A percentile compares a stretch with the other conserved stretches of the same genome.
Evolutionary conservation across 2,797 vertebrate genomes (phyloP).

Genomic region (Hirundo rustica): DNA sequence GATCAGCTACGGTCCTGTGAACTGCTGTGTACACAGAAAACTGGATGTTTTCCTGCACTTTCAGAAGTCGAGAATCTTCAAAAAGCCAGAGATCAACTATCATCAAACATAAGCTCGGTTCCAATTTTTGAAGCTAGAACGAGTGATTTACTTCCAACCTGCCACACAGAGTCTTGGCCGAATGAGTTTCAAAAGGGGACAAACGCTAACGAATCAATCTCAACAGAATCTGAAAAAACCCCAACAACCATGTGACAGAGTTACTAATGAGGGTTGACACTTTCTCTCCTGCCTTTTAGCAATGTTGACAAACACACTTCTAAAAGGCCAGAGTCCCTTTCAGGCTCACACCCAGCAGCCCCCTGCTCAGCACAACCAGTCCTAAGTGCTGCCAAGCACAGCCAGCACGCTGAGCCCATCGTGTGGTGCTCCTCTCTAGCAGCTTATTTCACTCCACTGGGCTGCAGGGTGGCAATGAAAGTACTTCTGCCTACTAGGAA

Average conservation of each 20-base stretch:
- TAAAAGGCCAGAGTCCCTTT: background rate
- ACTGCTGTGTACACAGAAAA: background rate
- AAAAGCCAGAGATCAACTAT: background rate
- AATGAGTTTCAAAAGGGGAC: background rate
- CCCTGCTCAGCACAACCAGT: background rate
- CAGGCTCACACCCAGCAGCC: background rate
- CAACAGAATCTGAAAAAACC: background rate
- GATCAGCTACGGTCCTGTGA: background rate
- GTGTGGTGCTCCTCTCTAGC: background rate
- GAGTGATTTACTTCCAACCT: background rate
- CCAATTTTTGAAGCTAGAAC: background rate
- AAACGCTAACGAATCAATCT: background rate
- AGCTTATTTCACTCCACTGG: fast-evolving
- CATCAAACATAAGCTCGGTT: background rate
- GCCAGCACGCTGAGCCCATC: background rate
- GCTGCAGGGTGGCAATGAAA: background rate
- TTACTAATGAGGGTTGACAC: background rate
- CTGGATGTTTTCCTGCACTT: background rate
- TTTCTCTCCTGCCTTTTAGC: background rate
- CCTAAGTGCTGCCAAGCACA: background rate
- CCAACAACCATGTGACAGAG: background rate
- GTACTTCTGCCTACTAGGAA: background rate
- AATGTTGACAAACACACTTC: background rate
- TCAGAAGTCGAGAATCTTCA: background rate
- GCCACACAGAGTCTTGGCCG: background rate